Percentiles rank a stretch among this genome's conserved stretches.
Conservation (phyloP, 2,113 vertebrate genomes). For the Canis aureus region DNA sequence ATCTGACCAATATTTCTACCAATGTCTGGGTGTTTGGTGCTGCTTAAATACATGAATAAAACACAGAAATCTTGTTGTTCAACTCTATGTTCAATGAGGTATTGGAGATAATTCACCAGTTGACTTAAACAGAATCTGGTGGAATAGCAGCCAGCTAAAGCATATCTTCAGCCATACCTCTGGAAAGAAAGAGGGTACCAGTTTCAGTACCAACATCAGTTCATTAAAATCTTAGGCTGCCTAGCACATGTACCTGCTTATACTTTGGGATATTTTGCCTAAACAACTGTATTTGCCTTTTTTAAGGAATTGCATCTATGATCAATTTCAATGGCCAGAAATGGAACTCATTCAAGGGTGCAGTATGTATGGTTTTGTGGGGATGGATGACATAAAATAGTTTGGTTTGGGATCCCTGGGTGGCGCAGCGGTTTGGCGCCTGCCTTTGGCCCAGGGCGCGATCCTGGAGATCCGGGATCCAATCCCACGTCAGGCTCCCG, state of each 20-base stretch:
- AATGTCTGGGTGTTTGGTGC: not conserved
- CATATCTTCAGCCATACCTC: not conserved
- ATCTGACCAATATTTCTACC: conserved; percentile 28
- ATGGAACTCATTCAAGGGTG: not conserved
- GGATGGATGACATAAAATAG: not conserved
- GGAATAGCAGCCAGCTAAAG: not conserved
- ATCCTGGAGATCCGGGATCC: too few relatives aligned
- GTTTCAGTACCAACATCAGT: conserved; percentile 10
- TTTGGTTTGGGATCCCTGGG: not conserved
- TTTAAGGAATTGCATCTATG: conserved; percentile 28
- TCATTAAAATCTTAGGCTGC: conserved; percentile 49
- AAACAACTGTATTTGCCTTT: not conserved
- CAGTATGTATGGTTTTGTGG: not conserved
- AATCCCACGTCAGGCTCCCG: too few relatives aligned
- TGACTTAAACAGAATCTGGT: conserved; percentile 58
- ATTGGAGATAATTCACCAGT: conserved; percentile 6
- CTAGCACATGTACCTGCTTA: not conserved
- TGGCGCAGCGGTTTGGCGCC: too few relatives aligned
- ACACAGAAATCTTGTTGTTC: conserved; percentile 18
- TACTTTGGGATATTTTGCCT: not conserved
- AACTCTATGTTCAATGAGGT: conserved; percentile 46
- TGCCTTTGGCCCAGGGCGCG: too few relatives aligned
- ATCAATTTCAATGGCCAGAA: conserved; percentile 14
- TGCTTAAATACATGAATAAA: conserved; percentile 40
- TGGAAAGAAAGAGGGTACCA: not conserved